These are phyloP conservation scores for Pararge aegeria DNA, from an alignment of 1,140 invertebrate species.

Conservation along the genomic window DNA sequence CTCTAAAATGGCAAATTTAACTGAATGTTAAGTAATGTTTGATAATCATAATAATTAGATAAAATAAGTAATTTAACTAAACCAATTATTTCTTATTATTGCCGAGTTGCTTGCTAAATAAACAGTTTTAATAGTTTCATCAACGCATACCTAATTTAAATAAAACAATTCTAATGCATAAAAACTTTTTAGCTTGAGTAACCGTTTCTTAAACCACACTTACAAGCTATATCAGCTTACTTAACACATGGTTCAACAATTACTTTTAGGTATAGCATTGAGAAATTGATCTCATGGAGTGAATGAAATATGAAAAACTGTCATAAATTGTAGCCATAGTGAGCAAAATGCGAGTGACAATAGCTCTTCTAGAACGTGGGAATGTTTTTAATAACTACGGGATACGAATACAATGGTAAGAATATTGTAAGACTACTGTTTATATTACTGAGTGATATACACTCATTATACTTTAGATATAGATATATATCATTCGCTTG, in stretches of 20 bases:
- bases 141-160: too few species aligned
- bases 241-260: slow-evolving; percentile 10
- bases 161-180: too few species aligned
- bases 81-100: too few species aligned
- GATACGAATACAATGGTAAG: slow-evolving; percentile 54
- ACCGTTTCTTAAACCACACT: background rate
- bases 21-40: too few species aligned
- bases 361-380: slow-evolving; percentile 55
- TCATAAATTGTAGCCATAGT: background rate
- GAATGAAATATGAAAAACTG: slow-evolving; percentile 23
- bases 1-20: too few species aligned
- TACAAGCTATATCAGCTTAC: background rate
- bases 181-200: background rate
- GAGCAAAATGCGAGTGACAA: slow-evolving; percentile 30
- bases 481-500: background rate
- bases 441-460: slow-evolving; percentile 39
- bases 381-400: slow-evolving; percentile 49
- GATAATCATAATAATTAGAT: too few species aligned
- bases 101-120: too few species aligned
- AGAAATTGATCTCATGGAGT: slow-evolving; percentile 21
- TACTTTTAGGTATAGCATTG: slow-evolving; percentile 12
- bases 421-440: slow-evolving; percentile 52
- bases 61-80: background rate
- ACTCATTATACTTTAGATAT: slow-evolving; percentile 35
- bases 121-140: too few species aligned